These are phyloP conservation scores for Xestia xanthographa DNA, from an alignment of 2,888 invertebrate species.

Conservation along the genomic window DNA sequence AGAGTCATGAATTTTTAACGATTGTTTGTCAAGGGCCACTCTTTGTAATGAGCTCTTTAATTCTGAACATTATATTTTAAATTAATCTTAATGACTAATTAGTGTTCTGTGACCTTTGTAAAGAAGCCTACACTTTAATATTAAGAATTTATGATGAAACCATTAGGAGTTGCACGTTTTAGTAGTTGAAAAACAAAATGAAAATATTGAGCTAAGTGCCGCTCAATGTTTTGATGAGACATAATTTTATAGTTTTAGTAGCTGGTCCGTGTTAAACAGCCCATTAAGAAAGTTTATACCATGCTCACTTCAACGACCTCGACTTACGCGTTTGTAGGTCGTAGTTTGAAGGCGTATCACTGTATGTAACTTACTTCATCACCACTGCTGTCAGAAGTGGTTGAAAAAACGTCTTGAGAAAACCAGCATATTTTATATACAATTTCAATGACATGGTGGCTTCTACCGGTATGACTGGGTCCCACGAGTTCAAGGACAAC, in stretches of 20 bases:
- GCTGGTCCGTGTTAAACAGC: neutral
- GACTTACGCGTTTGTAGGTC: neutral
- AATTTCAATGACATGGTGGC: neutral
- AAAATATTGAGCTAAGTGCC: neutral
- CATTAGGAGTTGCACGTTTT: neutral
- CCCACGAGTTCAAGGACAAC: neutral
- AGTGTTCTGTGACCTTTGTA: constrained; percentile 26
- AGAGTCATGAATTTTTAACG: constrained; percentile 57
- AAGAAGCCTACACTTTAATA: constrained; percentile 27
- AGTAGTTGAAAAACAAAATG: neutral
- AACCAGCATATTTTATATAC: neutral
- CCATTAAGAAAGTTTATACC: neutral
- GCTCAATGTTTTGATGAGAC: neutral
- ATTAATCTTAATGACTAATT: constrained; percentile 48
- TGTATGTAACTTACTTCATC: neutral
- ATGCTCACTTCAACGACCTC: neutral
- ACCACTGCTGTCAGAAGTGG: neutral
- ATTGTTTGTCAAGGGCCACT: constrained; percentile 54
- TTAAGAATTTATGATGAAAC: constrained; percentile 11
- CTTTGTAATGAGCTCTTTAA: constrained; percentile 47
- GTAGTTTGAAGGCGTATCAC: neutral
- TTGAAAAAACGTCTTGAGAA: neutral
- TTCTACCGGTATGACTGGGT: neutral
- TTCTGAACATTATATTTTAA: constrained; percentile 34
- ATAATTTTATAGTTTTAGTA: neutral